A percentile compares a stretch with the other conserved stretches of the same genome.
Conservation (phyloP, 2,888 invertebrate genomes). For the Oscheius sp. region DNA sequence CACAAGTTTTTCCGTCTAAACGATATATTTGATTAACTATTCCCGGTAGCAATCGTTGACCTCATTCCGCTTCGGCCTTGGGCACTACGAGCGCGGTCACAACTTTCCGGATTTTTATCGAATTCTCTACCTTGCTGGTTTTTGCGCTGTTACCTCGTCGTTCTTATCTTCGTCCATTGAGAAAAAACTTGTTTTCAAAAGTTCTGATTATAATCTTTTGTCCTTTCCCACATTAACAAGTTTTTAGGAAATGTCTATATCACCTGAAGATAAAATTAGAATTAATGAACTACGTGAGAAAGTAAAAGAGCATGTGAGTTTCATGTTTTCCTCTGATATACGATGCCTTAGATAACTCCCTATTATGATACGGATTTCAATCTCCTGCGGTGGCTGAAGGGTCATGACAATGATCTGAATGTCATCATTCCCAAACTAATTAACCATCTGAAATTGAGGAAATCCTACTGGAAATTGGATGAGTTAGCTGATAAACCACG, state of each 20-base stretch:
- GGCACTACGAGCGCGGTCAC: conserved; percentile 6
- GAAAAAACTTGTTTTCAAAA: not conserved
- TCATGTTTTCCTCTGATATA: too few relatives aligned
- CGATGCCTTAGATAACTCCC: conserved; percentile 54
- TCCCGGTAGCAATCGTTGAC: conserved; percentile 11
- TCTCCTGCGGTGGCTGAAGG: conserved; percentile 58
- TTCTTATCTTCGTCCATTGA: too few relatives aligned
- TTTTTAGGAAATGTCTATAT: conserved; percentile 40
- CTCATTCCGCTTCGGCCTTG: conserved; percentile 28
- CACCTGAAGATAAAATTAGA: conserved; percentile 43
- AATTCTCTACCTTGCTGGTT: too few relatives aligned
- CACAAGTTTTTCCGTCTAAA: not conserved
- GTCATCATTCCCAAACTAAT: conserved; percentile 55
- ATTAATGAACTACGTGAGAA: conserved; percentile 50
- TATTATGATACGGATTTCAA: conserved; percentile 64
- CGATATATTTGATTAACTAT: conserved; percentile 17
- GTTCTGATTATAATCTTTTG: not conserved
- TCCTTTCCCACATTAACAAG: too few relatives aligned
- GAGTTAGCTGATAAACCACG: conserved; percentile 46
- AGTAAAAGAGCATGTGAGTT: conserved; percentile 54
- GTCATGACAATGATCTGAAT: conserved; percentile 56
- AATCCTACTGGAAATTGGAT: conserved; percentile 58
- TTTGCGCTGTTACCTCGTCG: too few relatives aligned
- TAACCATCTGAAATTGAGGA: conserved; percentile 54
- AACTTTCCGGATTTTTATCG: conserved; percentile 8